Percentiles rank a stretch among this genome's conserved stretches.
These are phyloP conservation scores for Dynastes hyllus DNA, from an alignment of 2,888 invertebrate genomes.

Conservation along the genomic window DNA sequence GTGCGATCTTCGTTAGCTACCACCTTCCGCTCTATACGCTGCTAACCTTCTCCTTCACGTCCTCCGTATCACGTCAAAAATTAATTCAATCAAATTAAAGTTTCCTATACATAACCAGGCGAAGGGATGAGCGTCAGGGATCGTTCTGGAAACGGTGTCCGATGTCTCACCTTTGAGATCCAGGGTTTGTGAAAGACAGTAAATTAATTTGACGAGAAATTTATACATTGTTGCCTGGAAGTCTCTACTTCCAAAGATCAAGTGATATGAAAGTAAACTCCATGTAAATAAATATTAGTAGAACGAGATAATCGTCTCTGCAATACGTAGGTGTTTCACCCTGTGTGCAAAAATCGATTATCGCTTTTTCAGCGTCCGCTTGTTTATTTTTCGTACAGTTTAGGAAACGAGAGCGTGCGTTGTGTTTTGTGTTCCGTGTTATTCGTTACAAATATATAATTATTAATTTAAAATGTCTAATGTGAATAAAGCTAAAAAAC, in stretches of 20 bases:
- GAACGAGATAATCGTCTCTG: no score
- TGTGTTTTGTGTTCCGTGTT: no score
- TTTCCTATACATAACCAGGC: neutral
- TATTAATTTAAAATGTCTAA: no score
- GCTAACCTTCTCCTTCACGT: neutral
- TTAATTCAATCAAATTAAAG: slow-evolving; percentile 41
- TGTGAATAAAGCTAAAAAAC: no score
- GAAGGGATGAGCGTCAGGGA: neutral
- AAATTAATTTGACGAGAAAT: slow-evolving; percentile 1
- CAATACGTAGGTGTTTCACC: no score
- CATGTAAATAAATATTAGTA: no score
- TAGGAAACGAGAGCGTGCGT: no score
- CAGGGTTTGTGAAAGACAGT: neutral
- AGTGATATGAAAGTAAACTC: no score
- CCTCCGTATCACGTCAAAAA: slow-evolving; percentile 15
- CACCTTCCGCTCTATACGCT: neutral
- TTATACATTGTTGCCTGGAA: neutral
- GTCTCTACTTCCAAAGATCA: neutral
- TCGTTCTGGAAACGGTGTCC: slow-evolving; percentile 1
- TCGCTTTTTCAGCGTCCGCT: no score
- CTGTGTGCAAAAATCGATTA: no score
- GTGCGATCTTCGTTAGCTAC: neutral
- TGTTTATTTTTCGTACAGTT: no score
- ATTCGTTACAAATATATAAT: no score
- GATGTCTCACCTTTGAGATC: neutral